Evolutionary conservation across 1,140 invertebrate species (phyloP), one percentile per base, ranked within the genome.

Genomic region (Caenorhabditis elegans): DNA sequence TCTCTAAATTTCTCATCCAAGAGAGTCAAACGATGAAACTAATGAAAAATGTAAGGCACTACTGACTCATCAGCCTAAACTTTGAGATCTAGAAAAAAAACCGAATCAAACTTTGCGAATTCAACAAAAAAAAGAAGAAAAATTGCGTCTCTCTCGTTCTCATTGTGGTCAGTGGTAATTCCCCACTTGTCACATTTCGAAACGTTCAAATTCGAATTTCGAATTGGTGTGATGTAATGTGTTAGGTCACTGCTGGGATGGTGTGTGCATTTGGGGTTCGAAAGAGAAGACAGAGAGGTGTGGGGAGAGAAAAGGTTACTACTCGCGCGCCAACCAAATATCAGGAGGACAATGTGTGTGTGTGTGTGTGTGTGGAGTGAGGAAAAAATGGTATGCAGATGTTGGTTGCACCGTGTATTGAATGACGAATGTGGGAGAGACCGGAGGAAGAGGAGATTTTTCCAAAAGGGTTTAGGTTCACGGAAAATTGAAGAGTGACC

Each of bases 171-270:
- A 60, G 24, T 60, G 53, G 34, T 60, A 17, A 4, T 34, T 17
- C 28, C 26, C 53, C 34, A 70, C 60, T 70, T 70, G 60, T 70
- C 60, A 70, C 60, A 39, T 70, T 70, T 70, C 60, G 60, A 36
- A 39, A 70, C 60, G 60, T 70, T 70, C 34, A 70, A 70, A 70
- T 70, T 70, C 34, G 34, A 60, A 60, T 53, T 48, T 53, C 51
- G 22, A 60, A 60, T 60, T 60, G 31, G 53, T 60, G 53, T 60
- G 53, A 60, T 60, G 53, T 60, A 60, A 60, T 60, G 53, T 60
- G 26, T 34, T 60, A 17, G 53, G 53, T 60, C 53, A 60, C 15
- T 24, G 19, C 11, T 55, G 5, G n/a, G 31, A 34, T n/a, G n/a
- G n/a, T n/a, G n/a, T n/a, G n/a, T n/a, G n/a, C n/a, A n/a, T n/a